Conservation (phyloP, 2,888 invertebrate genomes). For the Noctua pronuba region DNA sequence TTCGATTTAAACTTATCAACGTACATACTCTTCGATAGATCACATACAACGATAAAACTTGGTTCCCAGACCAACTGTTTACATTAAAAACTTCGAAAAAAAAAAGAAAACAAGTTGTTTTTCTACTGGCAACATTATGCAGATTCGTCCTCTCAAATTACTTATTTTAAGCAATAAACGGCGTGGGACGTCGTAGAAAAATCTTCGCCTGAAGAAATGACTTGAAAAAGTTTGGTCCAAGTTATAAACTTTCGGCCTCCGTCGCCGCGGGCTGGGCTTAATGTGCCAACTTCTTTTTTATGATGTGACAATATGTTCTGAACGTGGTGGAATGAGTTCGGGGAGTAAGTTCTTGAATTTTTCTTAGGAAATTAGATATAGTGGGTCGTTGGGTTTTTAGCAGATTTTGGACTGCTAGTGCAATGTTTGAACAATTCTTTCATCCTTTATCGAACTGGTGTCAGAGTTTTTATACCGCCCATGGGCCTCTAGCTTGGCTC, state of each 20-base stretch:
- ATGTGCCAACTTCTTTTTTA: slow-evolving; percentile 66
- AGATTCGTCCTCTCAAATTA: slow-evolving; percentile 86
- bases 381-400: not conserved
- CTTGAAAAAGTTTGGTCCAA: slow-evolving; percentile 69
- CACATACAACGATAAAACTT: slow-evolving; percentile 26
- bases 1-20: not conserved
- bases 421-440: not conserved
- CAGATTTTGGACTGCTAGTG: not conserved
- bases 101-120: slow-evolving; percentile 83
- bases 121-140: slow-evolving; percentile 84
- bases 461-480: too few relatives aligned
- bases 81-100: slow-evolving; percentile 70
- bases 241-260: slow-evolving; percentile 61
- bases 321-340: slow-evolving; percentile 52
- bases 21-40: not conserved
- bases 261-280: slow-evolving; percentile 51
- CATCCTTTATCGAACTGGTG: too few relatives aligned
- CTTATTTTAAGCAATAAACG: slow-evolving; percentile 88
- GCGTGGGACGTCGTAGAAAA: slow-evolving; percentile 84
- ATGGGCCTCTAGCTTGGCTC: not conserved
- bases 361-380: slow-evolving; percentile 3
- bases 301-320: slow-evolving; percentile 67
- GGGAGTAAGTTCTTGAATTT: slow-evolving; percentile 7
- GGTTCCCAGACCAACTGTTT: slow-evolving; percentile 70
- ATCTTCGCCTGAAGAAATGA: slow-evolving; percentile 81